Base-by-base conservation (phyloP, 1,140 invertebrate species). In the Caerostris extrusa region DNA sequence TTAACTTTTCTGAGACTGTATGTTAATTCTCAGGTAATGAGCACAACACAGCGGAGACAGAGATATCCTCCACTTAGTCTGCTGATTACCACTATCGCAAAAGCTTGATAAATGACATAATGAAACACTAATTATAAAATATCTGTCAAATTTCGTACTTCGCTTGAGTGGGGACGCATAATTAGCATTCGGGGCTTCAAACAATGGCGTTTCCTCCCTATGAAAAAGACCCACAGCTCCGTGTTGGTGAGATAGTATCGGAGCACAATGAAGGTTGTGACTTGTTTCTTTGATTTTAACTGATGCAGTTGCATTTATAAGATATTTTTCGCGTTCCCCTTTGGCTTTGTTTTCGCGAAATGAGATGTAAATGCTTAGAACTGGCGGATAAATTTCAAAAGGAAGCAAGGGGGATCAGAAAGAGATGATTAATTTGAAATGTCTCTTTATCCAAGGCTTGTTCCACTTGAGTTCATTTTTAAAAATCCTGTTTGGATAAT, bases 51-150 rank as follows among this genome's bases (percentile, higher is more conserved):
- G 56, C 8, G 10, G 12, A 55, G 58, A 50, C 12, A 50, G 19
- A 50, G 19, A 12, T n/a, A 8, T 7, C 34, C 58, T 14, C 34
- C 85, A 19, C 7, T 87, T 61, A 87, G 58, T 17, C 5, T 87
- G 85, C 58, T 64, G 85, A 87, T 87, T 87, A 87, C 6, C 19
- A 14, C 56, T 50, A 87, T 87, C 60, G 8, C 85, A 50, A 7
- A n/a, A 55, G 7, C 85, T 87, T 87, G 85, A 87, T 87, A 87
- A 87, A 87, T 87, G 85, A 87, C 85, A 64, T 87, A 87, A 87
- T 87, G 85, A 61, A 87, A 61, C n/a, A 87, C n/a, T 87, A 87
- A 87, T 87, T 87, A 87, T 10, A 53, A 87, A 87, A 87, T 87
- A 87, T 50, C 57, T 87, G 85, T 87, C 85, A 87, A 87, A 87